A percentile compares a stretch with the other conserved stretches of the same genome.
phyloP scores from a whole-genome alignment of 2,797 vertebrate genomes.

The Babyrousa celebensis region DNA sequence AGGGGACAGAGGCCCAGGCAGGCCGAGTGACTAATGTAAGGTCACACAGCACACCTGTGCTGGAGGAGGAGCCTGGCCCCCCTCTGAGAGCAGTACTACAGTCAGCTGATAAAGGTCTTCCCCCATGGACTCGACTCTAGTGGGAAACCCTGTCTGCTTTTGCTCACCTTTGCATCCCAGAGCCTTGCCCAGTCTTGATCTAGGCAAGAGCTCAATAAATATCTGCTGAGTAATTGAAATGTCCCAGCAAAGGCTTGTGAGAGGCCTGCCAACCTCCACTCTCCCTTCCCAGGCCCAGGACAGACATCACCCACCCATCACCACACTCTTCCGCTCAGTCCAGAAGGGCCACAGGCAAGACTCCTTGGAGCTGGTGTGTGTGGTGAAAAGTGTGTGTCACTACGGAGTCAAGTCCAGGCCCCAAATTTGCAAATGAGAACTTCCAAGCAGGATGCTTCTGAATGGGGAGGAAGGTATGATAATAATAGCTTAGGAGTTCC shows the following conservation, averaged over 20 bases:
- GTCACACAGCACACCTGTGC: not conserved
- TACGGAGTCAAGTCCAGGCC: not conserved
- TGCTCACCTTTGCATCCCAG: not conserved
- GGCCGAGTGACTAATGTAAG: not conserved
- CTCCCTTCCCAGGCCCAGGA: not conserved
- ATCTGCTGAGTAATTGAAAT: not conserved
- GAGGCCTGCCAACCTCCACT: not conserved
- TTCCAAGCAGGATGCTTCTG: not conserved
- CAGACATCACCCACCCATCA: conserved; percentile 32
- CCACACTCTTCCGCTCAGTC: not conserved
- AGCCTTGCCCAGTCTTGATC: not conserved
- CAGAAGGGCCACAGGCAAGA: not conserved
- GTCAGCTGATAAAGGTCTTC: not conserved
- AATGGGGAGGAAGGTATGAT: not conserved
- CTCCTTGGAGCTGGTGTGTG: not conserved
- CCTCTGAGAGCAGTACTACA: rapidly evolving
- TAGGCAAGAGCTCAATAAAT: not conserved
- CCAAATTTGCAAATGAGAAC: not conserved
- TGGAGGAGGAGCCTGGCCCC: not conserved
- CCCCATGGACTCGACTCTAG: not conserved
- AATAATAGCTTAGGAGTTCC: no score
- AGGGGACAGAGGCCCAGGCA: not conserved
- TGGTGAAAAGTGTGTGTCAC: not conserved
- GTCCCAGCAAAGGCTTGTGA: not conserved
- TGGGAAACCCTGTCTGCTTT: not conserved